Conservation (phyloP, 1,140 invertebrate species). For the Aphaenogaster ashmeadi region DNA sequence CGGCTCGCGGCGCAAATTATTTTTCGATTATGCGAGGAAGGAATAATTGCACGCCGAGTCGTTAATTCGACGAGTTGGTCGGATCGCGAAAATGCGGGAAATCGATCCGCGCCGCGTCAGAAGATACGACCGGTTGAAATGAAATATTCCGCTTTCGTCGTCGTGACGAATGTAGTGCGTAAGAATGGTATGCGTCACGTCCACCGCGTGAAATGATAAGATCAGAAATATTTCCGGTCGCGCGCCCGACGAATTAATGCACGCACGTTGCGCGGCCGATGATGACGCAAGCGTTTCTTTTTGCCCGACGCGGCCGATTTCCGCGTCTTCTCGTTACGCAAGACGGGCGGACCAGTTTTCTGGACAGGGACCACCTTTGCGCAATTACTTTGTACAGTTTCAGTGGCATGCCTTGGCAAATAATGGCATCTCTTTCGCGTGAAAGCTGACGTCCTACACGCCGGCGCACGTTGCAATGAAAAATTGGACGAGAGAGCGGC, state of each 20-base stretch:
- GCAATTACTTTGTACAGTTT: slow-evolving; percentile 55
- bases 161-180: slow-evolving; percentile 11
- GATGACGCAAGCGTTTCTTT: slow-evolving; percentile 54
- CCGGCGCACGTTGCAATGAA: not conserved
- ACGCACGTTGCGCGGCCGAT: slow-evolving; percentile 45
- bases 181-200: slow-evolving; percentile 12
- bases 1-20: slow-evolving; percentile 17
- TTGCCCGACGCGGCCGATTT: slow-evolving; percentile 51
- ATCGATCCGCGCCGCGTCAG: not conserved
- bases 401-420: slow-evolving; percentile 59
- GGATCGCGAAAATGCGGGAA: not conserved
- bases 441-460: slow-evolving; percentile 70
- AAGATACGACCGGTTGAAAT: slow-evolving; percentile 20
- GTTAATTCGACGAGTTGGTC: slow-evolving; percentile 14
- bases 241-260: slow-evolving; percentile 45
- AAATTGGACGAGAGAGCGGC: slow-evolving; percentile 32
- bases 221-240: slow-evolving; percentile 66
- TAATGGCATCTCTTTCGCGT: slow-evolving; percentile 62
- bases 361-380: slow-evolving; percentile 73
- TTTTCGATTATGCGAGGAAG: slow-evolving; percentile 11
- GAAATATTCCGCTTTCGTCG: slow-evolving; percentile 15
- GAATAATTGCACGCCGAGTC: slow-evolving; percentile 11
- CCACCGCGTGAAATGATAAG: slow-evolving; percentile 51
- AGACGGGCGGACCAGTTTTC: slow-evolving; percentile 73
- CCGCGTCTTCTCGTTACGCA: slow-evolving; percentile 75